phyloP scores from a whole-genome alignment of 1,140 invertebrate species.

The Agrilus planipennis region DNA sequence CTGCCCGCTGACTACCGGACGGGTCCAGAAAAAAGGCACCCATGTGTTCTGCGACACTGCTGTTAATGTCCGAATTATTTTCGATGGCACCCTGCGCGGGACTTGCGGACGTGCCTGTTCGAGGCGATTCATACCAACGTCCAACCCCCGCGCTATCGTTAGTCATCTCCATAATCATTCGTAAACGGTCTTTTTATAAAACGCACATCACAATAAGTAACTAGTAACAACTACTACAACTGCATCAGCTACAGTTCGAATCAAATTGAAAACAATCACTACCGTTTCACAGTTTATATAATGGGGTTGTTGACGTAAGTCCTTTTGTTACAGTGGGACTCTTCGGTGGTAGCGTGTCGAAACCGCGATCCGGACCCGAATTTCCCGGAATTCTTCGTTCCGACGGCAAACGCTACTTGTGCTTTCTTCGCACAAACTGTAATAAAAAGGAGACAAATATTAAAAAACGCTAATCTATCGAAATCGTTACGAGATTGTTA shows the following conservation, averaged over 20 bases:
- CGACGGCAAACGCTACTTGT: conserved; percentile 18
- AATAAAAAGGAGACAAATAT: too few relatives aligned
- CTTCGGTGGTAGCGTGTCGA: too few relatives aligned
- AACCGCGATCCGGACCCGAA: too few relatives aligned
- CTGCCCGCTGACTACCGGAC: conserved; percentile 28
- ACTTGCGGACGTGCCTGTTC: conserved; percentile 31
- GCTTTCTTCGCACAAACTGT: too few relatives aligned
- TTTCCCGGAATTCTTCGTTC: too few relatives aligned
- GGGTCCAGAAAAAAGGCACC: conserved; percentile 34
- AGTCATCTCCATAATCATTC: conserved; percentile 37
- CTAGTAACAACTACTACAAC: too few relatives aligned
- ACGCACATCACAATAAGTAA: conserved; percentile 12
- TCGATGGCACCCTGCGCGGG: conserved; percentile 28
- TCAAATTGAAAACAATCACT: too few relatives aligned
- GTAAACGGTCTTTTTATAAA: conserved; percentile 20
- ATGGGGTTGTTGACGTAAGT: not conserved
- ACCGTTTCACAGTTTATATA: too few relatives aligned
- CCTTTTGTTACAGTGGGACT: too few relatives aligned
- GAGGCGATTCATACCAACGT: conserved; percentile 33
- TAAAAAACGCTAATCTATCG: too few relatives aligned
- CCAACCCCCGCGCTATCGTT: conserved; percentile 30
- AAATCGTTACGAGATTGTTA: too few relatives aligned
- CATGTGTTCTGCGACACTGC: conserved; percentile 34
- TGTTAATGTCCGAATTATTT: conserved; percentile 26
- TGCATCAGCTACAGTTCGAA: too few relatives aligned